Evolutionary conservation across 2,113 vertebrate species (phyloP).

Genomic region (Chloropsis cyanopogon): DNA sequence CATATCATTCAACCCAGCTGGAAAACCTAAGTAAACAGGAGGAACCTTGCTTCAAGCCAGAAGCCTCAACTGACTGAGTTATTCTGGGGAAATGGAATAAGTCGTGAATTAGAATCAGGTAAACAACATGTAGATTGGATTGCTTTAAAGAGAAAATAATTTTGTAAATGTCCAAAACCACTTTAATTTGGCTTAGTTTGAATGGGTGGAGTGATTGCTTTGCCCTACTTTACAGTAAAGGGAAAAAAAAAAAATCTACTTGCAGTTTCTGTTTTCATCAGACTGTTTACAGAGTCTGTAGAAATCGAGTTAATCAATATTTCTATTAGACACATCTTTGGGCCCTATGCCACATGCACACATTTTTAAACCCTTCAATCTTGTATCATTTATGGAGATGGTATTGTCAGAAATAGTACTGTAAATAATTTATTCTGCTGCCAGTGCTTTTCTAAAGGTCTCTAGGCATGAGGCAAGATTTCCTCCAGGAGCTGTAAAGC

Average conservation of each 20-base stretch:
- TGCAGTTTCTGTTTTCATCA: constrained; percentile 2
- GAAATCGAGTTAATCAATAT: constrained; percentile 42
- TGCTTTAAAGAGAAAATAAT: constrained; percentile 8
- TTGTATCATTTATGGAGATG: constrained; percentile 65
- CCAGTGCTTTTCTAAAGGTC: constrained; percentile 59
- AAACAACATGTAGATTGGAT: not conserved
- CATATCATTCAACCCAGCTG: constrained; percentile 47
- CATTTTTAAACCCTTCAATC: constrained; percentile 60
- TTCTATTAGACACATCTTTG: constrained; percentile 32
- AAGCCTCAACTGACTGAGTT: not conserved
- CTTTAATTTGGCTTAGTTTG: not conserved
- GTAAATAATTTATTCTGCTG: constrained; percentile 66
- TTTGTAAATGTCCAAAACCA: not conserved
- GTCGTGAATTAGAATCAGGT: not conserved
- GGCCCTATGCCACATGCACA: constrained; percentile 29
- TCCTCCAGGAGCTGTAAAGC: constrained; percentile 52
- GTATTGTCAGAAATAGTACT: constrained; percentile 62
- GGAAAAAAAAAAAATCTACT: not conserved
- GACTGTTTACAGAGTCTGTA: constrained; percentile 40
- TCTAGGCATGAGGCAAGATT: constrained; percentile 34
- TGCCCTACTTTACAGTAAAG: not conserved
- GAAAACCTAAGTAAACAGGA: constrained; percentile 54
- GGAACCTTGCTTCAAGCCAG: constrained; percentile 48
- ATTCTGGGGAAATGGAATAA: constrained; percentile 6
- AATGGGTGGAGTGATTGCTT: not conserved